These are phyloP conservation scores for Aurelia aurita DNA, from an alignment of 30 jellyfish, hydroid and myxozoan species.

Conservation along the genomic window DNA sequence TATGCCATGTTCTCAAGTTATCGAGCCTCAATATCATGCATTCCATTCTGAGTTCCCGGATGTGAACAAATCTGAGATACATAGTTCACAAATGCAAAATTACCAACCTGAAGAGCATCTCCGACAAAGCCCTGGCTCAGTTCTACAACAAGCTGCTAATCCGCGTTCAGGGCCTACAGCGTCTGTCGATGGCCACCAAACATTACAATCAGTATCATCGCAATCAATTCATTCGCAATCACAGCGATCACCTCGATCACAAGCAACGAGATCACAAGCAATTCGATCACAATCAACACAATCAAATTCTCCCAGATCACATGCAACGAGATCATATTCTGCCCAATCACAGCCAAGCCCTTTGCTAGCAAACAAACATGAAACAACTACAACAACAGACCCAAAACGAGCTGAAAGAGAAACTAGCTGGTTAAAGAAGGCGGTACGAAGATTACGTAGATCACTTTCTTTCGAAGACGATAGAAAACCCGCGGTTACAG, in stretches of 20 bases:
- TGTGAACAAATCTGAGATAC: background rate
- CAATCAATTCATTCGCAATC: background rate
- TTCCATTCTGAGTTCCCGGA: background rate
- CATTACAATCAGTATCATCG: too few species aligned
- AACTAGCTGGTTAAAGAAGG: constrained; percentile 50
- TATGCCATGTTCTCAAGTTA: constrained; percentile 30
- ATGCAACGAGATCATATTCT: background rate
- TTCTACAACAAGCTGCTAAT: background rate
- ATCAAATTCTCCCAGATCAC: background rate
- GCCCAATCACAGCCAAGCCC: background rate
- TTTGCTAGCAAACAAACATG: background rate
- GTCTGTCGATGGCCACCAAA: background rate
- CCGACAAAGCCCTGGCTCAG: background rate
- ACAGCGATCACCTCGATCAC: background rate
- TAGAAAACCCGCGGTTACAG: background rate
- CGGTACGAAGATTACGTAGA: constrained; percentile 48
- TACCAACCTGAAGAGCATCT: background rate
- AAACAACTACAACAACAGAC: background rate
- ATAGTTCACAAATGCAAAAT: background rate
- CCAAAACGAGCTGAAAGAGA: constrained; percentile 23
- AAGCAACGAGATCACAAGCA: background rate
- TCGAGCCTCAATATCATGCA: background rate
- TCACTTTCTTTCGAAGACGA: constrained; percentile 60
- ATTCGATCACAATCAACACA: background rate
- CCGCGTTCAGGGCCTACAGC: background rate